A percentile compares a stretch with the other conserved stretches of the same genome.
These are phyloP conservation scores for Melanotaenia parkinsoni DNA, from an alignment of 2,797 vertebrate species.

Conservation along the genomic window DNA sequence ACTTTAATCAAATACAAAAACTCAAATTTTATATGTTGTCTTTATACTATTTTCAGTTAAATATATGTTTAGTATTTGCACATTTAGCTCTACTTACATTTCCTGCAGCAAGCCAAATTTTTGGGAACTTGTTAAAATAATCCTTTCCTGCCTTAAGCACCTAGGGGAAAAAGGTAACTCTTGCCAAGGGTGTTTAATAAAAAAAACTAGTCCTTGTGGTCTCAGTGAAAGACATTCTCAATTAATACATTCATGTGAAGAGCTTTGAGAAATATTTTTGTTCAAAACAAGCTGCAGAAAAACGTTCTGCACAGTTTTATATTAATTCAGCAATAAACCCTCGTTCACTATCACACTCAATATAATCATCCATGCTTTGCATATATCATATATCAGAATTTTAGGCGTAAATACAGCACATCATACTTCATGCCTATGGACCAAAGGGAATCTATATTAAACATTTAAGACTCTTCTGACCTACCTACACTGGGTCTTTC, in stretches of 20 bases:
- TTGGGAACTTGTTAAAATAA: background rate
- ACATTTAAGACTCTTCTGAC: slow-evolving; percentile 8
- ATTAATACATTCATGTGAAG: background rate
- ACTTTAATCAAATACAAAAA: too few species aligned
- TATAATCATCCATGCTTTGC: too few species aligned
- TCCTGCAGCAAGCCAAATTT: background rate
- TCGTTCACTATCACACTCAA: too few species aligned
- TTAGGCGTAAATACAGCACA: background rate
- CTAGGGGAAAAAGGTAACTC: background rate
- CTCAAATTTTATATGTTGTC: too few species aligned
- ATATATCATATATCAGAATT: too few species aligned
- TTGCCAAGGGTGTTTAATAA: background rate
- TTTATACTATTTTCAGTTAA: background rate
- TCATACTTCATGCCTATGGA: background rate
- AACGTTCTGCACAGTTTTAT: too few species aligned
- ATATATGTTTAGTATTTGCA: background rate
- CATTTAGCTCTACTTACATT: background rate
- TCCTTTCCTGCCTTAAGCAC: background rate
- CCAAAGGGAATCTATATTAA: background rate
- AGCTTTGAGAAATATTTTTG: background rate
- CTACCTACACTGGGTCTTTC: slow-evolving; percentile 12
- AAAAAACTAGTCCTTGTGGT: background rate
- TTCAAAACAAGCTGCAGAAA: too few species aligned
- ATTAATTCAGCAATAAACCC: too few species aligned
- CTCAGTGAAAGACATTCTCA: background rate